Evolutionary conservation across 2,113 vertebrate species (phyloP).

Genomic region (Oreochromis aureus): DNA sequence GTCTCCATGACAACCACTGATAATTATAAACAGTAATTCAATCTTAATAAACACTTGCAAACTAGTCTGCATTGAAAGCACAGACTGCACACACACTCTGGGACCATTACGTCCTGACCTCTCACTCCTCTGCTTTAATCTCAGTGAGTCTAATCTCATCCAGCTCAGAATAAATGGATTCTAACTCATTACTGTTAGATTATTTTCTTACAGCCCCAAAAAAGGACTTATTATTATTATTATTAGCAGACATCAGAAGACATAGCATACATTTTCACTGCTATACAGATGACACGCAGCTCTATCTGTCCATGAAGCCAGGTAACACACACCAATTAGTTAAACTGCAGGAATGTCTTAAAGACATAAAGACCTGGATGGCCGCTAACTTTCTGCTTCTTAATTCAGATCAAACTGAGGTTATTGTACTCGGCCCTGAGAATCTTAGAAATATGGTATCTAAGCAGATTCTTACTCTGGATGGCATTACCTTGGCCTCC

Average conservation of each 20-base stretch:
- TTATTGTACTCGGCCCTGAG: fast-evolving
- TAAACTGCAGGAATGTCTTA: neutral
- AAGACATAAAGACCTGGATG: neutral
- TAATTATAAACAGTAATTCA: neutral
- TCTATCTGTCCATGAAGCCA: neutral
- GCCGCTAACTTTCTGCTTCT: neutral
- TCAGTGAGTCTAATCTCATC: neutral
- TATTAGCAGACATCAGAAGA: neutral
- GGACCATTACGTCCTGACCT: neutral
- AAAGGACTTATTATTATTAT: neutral
- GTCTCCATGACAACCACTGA: neutral
- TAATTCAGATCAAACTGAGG: fast-evolving
- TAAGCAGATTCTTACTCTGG: fast-evolving
- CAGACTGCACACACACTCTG: neutral
- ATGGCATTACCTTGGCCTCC: neutral
- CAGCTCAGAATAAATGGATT: neutral
- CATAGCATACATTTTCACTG: neutral
- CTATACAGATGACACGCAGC: neutral
- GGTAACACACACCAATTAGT: neutral
- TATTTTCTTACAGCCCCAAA: neutral
- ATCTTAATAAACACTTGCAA: neutral
- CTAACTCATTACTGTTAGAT: neutral
- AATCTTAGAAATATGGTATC: fast-evolving
- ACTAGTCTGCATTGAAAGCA: neutral
- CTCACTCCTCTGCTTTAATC: neutral